Evolutionary conservation across 2,797 vertebrate genomes (phyloP), one percentile per base, ranked within the genome.

Genomic region (Argya squamiceps): DNA sequence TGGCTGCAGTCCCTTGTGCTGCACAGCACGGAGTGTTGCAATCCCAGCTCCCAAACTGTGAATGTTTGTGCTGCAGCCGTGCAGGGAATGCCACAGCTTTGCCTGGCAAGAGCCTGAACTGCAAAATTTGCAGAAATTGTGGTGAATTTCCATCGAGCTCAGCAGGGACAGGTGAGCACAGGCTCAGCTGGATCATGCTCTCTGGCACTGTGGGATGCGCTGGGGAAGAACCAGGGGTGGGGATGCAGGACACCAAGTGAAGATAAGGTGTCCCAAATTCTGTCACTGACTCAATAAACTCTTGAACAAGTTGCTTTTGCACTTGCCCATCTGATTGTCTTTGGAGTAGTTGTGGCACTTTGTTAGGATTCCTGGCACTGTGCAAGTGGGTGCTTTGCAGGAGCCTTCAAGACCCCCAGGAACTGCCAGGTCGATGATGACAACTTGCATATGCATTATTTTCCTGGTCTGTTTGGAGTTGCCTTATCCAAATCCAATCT

Each of bases 141-240:
- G 52, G 36, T 4, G 36, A 22, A 22, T 65, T 79, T 63, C 52
- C 30, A 3, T 2, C 3, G 59, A 47, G 46, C n/a, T 65, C 11
- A n/a, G 60, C 0, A 1, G 65, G 41, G 80, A 65, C 24, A 27
- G 63, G 15, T 59, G 39, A n/a, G 76, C 29, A 12, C 27, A 11
- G 23, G 8, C 18, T 55, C 0, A 0, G 10, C 1, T 60, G 29
- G 44, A 15, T 56, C 0, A 2, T 41, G 29, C 37, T 75, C 32
- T 32, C 27, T 56, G 74, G 44, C 56, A 18, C 39, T 1, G 2
- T 23, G 20, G 53, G 56, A 11, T 32, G 34, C 15, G 6, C 21
- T 14, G 50, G 41, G 43, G 55, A n/a, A n/a, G n/a, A 68, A 6
- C 37, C 36, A 21, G 46, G 39, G 22, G 1, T 65, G n/a, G 44